Conservation (phyloP, 2,113 vertebrate species). For the Psittacus erithacus region DNA sequence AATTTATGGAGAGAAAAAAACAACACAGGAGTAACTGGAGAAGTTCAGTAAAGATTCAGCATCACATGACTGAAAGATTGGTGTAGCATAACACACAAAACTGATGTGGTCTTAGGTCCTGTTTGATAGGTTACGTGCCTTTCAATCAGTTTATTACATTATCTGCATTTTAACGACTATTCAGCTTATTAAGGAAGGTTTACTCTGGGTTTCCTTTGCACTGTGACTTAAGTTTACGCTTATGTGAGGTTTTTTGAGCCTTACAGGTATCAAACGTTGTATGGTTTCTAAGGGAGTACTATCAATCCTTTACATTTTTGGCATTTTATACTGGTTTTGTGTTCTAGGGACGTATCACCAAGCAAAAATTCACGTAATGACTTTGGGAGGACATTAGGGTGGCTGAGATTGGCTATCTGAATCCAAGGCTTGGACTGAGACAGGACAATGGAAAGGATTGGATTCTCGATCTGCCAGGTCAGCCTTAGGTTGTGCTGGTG, state of each 20-base stretch:
- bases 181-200: not conserved
- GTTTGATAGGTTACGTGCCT: too few species aligned
- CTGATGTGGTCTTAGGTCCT: not conserved
- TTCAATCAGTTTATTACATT: not conserved
- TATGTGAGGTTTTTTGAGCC: fast-evolving
- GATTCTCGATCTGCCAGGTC: not conserved
- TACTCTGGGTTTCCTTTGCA: not conserved
- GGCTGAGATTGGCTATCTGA: not conserved
- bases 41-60: not conserved
- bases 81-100: not conserved
- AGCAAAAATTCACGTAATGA: not conserved
- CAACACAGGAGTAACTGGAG: not conserved
- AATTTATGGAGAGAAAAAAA: not conserved
- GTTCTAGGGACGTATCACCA: not conserved
- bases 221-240: not conserved
- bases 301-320: not conserved
- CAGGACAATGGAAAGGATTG: fast-evolving
- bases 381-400: not conserved
- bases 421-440: not conserved
- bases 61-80: not conserved
- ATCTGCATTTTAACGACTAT: not conserved
- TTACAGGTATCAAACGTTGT: not conserved
- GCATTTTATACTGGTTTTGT: not conserved
- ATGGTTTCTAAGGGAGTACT: not conserved
- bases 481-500: not conserved